Conservation (phyloP, 2,888 invertebrate species). For the Dryococelus australis region DNA sequence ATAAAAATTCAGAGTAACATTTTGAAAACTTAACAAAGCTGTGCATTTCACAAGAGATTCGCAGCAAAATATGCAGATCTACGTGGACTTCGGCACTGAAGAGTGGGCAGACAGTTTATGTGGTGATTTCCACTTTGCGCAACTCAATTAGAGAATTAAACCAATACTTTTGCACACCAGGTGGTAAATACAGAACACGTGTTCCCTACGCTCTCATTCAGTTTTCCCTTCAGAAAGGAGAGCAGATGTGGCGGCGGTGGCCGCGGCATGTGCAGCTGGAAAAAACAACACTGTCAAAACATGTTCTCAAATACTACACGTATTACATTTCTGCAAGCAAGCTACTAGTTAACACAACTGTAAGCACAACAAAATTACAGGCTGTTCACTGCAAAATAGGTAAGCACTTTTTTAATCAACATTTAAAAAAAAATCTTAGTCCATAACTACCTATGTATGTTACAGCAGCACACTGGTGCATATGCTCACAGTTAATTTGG, state of each 20-base stretch:
- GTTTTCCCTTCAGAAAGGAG: background rate
- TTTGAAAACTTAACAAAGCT: background rate
- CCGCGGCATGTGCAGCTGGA: background rate
- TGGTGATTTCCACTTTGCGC: background rate
- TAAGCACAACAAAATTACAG: too few species aligned
- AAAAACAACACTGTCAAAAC: too few species aligned
- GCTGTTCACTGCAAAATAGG: too few species aligned
- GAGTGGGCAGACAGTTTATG: background rate
- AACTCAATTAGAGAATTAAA: background rate
- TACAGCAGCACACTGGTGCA: too few species aligned
- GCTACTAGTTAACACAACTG: too few species aligned
- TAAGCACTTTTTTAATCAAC: too few species aligned
- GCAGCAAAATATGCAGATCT: too few species aligned
- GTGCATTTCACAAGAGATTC: background rate
- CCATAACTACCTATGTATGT: too few species aligned
- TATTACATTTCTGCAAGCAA: too few species aligned
- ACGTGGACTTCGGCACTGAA: background rate
- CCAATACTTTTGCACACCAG: background rate
- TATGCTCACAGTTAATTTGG: too few species aligned
- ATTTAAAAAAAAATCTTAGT: too few species aligned
- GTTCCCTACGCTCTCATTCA: background rate
- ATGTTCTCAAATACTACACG: too few species aligned
- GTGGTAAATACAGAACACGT: background rate
- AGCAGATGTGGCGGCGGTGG: background rate
- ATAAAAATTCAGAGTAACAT: background rate